Evolutionary conservation across 1,140 invertebrate species (phyloP), one percentile per base, ranked within the genome.

Genomic region (Caerostris darwini): DNA sequence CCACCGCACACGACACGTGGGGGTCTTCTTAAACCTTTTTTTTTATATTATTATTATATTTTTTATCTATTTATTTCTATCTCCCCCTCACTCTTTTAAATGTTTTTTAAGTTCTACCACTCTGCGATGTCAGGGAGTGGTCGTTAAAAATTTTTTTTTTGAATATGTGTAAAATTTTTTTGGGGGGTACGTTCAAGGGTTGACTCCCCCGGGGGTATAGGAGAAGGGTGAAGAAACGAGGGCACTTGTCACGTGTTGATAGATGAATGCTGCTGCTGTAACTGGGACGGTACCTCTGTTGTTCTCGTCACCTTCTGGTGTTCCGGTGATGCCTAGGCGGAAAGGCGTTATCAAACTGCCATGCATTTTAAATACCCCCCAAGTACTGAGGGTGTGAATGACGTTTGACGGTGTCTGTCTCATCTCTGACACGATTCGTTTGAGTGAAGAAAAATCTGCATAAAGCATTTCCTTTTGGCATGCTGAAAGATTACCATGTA

Each of bases 181-280:
- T 53, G 34, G 71, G 50, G 71, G 10, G 34, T 77, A 50, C 12
- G 7, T 58, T 87, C 58, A 64, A 61, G 85, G 85, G 85, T 87
- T 61, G 85, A 34, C 34, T 34, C 82, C 82, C 17, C 12, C 17
- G 3, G 53, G 64, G 57, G 17, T 5, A 12, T n/a, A 56, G 54
- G 64, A 7, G 87, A 53, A 54, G n/a, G 61, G 64, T n/a, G 87
- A 17, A 19, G 64, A 89, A 89, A 71, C 56, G 6, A 56, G 87
- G 85, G 57, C 56, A 58, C 57, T 57, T 85, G 82, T 85, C 82
- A 85, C 82, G 82, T 85, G 82, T 85, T 85, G 82, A 85, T 85
- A 57, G 82, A 85, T 85, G 82, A 85, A 56, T 85, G 54, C 53
- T 53, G 14, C 19, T 5, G 34, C 54, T 12, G 34, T 19, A 77